Conservation (phyloP, 1,140 invertebrate species). For the Chironomus tepperi region DNA sequence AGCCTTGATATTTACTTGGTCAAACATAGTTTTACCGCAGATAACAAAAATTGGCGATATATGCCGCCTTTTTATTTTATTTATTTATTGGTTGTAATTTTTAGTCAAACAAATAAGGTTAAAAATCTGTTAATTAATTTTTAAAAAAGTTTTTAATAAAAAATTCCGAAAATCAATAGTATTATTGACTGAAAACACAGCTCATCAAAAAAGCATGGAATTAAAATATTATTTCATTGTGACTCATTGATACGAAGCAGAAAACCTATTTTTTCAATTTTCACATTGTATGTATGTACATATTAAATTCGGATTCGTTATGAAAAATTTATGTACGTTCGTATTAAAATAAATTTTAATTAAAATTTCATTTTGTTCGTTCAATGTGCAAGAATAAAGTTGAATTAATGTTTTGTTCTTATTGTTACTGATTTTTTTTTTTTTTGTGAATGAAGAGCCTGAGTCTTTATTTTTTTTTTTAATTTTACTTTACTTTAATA, state of each 20-base stretch:
- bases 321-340: not conserved
- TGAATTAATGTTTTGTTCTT: not conserved
- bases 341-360: constrained; percentile 15
- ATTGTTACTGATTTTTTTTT: not conserved
- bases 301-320: not conserved
- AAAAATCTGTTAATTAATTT: no score
- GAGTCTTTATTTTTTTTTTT: not conserved
- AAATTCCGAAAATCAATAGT: no score
- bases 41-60: no score
- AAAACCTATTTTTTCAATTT: not conserved
- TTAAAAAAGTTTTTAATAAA: no score
- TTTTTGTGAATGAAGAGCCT: constrained; percentile 3
- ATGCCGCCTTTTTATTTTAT: no score
- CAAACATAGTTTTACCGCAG: no score
- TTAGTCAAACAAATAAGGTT: no score
- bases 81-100: no score
- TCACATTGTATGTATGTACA: not conserved
- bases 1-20: no score
- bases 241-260: not conserved
- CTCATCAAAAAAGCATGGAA: not conserved
- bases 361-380: not conserved
- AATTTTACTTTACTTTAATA: no score
- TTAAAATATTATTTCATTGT: not conserved
- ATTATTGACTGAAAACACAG: no score
- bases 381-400: not conserved